Conservation (phyloP, 1,140 invertebrate species). For the Lepidurus apus region DNA sequence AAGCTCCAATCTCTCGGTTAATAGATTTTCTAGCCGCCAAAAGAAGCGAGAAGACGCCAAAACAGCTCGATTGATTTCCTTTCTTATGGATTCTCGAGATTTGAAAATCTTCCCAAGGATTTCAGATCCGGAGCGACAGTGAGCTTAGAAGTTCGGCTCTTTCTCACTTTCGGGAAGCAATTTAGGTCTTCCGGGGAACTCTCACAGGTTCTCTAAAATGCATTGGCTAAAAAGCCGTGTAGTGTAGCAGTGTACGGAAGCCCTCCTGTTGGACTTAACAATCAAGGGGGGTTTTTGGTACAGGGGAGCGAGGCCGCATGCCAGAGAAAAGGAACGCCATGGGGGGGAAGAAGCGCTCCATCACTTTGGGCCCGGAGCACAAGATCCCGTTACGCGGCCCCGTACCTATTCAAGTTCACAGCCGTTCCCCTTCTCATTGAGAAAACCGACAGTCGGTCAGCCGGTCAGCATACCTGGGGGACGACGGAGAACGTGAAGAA, state of each 20-base stretch:
- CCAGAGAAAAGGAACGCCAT: not conserved
- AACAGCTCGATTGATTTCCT: too few species aligned
- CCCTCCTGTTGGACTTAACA: not conserved
- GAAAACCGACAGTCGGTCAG: slow-evolving; percentile 23
- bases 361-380: not conserved
- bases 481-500: not conserved
- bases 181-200: too few species aligned
- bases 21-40: not conserved
- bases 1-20: not conserved
- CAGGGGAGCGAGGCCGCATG: not conserved
- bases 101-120: too few species aligned
- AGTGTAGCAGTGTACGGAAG: too few species aligned
- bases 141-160: too few species aligned
- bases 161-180: too few species aligned
- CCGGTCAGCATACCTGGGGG: slow-evolving; percentile 20
- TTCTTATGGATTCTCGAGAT: too few species aligned
- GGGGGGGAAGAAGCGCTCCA: not conserved
- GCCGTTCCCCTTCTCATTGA: slow-evolving; percentile 23
- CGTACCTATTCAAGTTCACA: slow-evolving; percentile 27
- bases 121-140: too few species aligned
- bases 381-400: slow-evolving; percentile 26
- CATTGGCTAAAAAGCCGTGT: too few species aligned
- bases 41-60: not conserved
- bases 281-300: not conserved
- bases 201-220: too few species aligned